Percentiles rank a stretch among this genome's conserved stretches.
These are phyloP conservation scores for Bambusicola thoracicus DNA, from an alignment of 2,113 vertebrate genomes.

Conservation along the genomic window DNA sequence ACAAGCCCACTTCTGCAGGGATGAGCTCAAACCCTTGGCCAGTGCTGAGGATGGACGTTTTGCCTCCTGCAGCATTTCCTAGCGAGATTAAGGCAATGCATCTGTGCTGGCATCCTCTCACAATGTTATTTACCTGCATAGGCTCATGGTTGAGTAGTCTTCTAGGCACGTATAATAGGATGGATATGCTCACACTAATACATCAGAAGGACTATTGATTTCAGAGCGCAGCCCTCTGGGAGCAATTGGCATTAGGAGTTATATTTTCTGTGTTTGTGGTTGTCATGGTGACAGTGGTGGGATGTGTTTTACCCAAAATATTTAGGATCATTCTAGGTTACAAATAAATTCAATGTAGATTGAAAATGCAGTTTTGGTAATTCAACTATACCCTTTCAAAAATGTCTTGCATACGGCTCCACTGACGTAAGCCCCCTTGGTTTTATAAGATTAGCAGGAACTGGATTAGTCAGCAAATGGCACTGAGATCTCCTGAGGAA, in stretches of 20 bases:
- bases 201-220: background rate
- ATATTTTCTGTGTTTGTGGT: background rate
- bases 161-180: background rate
- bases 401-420: background rate
- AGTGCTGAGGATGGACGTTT: background rate
- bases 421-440: background rate
- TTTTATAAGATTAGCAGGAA: background rate
- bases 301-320: background rate
- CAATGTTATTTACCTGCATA: fast-evolving
- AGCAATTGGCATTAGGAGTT: background rate
- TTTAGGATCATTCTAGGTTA: background rate
- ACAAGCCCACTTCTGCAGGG: background rate
- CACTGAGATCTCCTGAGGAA: background rate
- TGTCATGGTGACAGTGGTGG: background rate
- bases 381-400: background rate
- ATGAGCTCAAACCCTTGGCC: background rate
- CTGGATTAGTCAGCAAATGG: background rate
- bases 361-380: background rate
- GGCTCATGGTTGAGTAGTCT: background rate
- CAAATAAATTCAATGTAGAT: background rate
- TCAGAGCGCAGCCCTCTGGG: background rate
- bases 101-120: background rate
- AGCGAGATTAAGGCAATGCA: background rate
- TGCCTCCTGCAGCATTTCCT: background rate
- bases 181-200: background rate